A percentile compares a stretch with the other conserved stretches of the same genome.
Evolutionary conservation across 2,797 vertebrate species (phyloP).

Genomic region (Ataeniobius toweri): DNA sequence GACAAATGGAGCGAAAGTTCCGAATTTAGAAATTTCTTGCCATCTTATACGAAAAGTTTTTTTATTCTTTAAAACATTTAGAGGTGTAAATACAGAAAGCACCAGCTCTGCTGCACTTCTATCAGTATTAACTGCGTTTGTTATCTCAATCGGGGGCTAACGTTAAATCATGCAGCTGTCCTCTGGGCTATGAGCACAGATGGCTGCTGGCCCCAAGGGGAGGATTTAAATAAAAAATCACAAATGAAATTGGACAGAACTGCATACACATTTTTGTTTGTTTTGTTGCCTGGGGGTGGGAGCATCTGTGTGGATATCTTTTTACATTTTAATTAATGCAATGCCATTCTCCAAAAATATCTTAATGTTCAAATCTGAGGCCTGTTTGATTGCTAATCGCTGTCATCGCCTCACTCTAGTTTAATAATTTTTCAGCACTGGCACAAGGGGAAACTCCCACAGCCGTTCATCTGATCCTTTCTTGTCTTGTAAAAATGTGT

Average conservation of each 20-base stretch:
- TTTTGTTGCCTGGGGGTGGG: conserved; percentile 6
- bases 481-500: neutral
- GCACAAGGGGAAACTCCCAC: conserved; percentile 9
- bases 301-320: conserved; percentile 12
- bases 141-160: conserved; percentile 28
- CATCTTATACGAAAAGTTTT: neutral
- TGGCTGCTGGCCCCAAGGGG: conserved; percentile 48
- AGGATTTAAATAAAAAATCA: conserved; percentile 16
- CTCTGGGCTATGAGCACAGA: conserved; percentile 52
- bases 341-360: conserved; percentile 26
- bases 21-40: neutral
- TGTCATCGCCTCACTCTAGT: conserved; percentile 14
- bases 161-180: conserved; percentile 45
- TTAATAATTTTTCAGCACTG: conserved; percentile 7
- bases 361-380: neutral
- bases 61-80: neutral
- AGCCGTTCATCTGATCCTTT: neutral
- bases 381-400: conserved; percentile 10
- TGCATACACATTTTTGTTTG: conserved; percentile 13
- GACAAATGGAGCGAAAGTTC: neutral
- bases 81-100: neutral
- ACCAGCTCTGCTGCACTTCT: neutral
- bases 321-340: conserved; percentile 31
- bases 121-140: conserved; percentile 9
- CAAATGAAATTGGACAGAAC: conserved; percentile 37